These are phyloP conservation scores for Gopherus evgoodei DNA, from an alignment of 2,113 vertebrate species.

Conservation along the genomic window DNA sequence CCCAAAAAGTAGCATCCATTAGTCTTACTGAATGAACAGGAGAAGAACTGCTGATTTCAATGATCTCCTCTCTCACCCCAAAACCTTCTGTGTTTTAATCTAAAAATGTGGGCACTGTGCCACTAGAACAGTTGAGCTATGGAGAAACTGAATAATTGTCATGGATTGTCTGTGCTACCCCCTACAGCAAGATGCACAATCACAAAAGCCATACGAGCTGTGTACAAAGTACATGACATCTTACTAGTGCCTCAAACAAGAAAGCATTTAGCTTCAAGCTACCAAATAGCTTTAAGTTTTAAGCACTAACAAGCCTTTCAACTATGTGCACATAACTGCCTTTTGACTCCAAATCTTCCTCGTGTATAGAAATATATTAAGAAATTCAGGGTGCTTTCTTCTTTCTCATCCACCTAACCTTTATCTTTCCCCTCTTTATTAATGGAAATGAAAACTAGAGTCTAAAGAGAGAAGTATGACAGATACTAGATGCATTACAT, in stretches of 20 bases:
- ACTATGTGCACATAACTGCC: fast-evolving
- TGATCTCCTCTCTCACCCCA: background rate
- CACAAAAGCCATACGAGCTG: background rate
- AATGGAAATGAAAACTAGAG: background rate
- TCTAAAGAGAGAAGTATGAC: background rate
- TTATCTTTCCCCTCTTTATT: background rate
- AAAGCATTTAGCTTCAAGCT: background rate
- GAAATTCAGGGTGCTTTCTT: background rate
- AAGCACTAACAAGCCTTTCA: background rate
- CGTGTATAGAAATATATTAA: background rate
- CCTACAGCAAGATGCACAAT: background rate
- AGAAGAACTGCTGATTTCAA: background rate
- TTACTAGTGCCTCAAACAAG: background rate
- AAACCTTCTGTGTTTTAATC: background rate
- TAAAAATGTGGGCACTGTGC: background rate
- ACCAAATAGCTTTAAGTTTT: background rate
- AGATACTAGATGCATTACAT: background rate
- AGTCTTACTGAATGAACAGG: background rate
- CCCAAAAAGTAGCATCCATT: background rate
- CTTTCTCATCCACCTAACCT: background rate
- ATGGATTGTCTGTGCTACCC: background rate
- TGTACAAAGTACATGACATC: background rate
- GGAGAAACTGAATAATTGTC: background rate
- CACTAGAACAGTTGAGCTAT: background rate
- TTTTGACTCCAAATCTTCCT: background rate